Evolutionary conservation across 2,797 vertebrate species (phyloP), one percentile per base, ranked within the genome.

Genomic region (Typhlichthys subterraneus): DNA sequence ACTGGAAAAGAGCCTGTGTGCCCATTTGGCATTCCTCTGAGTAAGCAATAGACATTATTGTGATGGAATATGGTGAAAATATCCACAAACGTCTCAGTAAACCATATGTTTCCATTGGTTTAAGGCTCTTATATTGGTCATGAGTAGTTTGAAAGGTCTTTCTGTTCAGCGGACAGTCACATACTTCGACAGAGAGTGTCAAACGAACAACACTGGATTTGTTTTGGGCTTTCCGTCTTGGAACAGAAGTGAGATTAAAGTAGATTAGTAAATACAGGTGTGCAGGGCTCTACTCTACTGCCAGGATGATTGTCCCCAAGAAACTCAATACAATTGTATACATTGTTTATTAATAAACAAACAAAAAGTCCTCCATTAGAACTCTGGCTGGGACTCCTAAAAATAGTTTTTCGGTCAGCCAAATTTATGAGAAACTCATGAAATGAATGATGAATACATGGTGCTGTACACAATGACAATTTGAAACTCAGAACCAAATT

Each of bases 361-460:
- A 46, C 23, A 29, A 59, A 14, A 8, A 17, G 49, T 49, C 50
- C 61, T 23, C 19, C 42, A 9, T 11, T 68, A 61, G 23, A 33
- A 49, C 9, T 13, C 9, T 58, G 74, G 64, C 23, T 73, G 19
- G n/a, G 42, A 65, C 67, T 69, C 47, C 51, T 23, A 48, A 56
- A 65, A 67, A 19, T 13, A 48, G 38, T 42, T 9, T 42, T 42
- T 42, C 38, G 38, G 38, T 9, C 38, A 42, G 38, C 38, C 38
- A 42, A 2, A 9, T 9, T 42, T 2, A 42, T 42, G 38, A 42
- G 9, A 42, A 42, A 38, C 5, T 38, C 8, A 38, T 38, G 9
- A 38, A 38, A 38, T 38, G 38, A 38, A 38, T 6, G 9, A 38
- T 38, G 38, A 38, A 38, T 38, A 38, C 38, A 9, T 3, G 38